Conservation (phyloP, 1,140 invertebrate genomes). For the Cheumatopsyche charites region DNA sequence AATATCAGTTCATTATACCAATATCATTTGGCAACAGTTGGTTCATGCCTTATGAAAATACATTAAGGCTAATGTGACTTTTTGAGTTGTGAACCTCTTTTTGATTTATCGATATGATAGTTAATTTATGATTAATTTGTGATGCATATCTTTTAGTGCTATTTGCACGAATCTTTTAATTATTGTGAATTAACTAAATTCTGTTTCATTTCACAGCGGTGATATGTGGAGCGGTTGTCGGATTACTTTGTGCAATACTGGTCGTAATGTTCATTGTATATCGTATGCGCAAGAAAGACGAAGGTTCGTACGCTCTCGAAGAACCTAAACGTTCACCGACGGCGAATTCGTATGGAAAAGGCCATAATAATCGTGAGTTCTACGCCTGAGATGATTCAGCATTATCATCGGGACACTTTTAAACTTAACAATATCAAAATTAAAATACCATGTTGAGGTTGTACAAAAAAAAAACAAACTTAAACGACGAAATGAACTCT, state of each 20-base stretch:
- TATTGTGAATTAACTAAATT: not conserved
- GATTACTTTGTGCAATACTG: constrained; percentile 94
- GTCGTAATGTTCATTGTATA: constrained; percentile 99
- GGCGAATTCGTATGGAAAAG: constrained; percentile 87
- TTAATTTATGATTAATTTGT: too few relatives aligned
- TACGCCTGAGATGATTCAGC: constrained; percentile 82
- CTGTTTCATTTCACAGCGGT: constrained; percentile 76
- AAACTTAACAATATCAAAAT: constrained; percentile 24
- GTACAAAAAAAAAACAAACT: constrained; percentile 36
- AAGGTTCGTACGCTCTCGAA: constrained; percentile 96
- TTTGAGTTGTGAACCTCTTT: too few relatives aligned
- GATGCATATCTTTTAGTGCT: too few relatives aligned
- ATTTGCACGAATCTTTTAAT: too few relatives aligned
- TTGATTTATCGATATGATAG: too few relatives aligned
- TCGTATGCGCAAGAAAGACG: constrained; percentile 99
- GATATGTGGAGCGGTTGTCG: constrained; percentile 97
- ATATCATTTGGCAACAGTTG: too few relatives aligned
- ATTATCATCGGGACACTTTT: constrained; percentile 56
- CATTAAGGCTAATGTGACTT: too few relatives aligned
- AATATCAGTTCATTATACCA: too few relatives aligned
- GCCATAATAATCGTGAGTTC: constrained; percentile 89
- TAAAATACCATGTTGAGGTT: constrained; percentile 42
- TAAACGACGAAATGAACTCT: constrained; percentile 45
- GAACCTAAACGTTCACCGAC: constrained; percentile 94
- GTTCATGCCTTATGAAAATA: too few relatives aligned